A percentile compares a stretch with the other conserved stretches of the same genome.
Evolutionary conservation across 2,888 invertebrate species (phyloP).

Genomic region (Cheilosia pagana): DNA sequence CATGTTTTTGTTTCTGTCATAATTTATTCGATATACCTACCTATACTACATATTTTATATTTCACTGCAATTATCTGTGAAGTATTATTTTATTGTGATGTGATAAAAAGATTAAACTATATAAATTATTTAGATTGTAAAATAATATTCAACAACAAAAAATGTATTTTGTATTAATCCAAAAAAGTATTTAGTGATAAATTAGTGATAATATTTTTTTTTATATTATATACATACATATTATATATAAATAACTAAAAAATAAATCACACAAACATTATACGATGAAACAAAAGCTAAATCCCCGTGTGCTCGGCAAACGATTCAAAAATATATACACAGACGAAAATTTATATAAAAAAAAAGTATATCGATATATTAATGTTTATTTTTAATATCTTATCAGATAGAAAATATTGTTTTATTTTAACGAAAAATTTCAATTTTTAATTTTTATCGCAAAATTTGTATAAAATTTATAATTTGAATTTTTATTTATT

Average conservation of each 20-base stretch:
- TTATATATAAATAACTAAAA: background rate
- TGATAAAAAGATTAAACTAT: slow-evolving; percentile 52
- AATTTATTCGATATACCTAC: slow-evolving; percentile 24
- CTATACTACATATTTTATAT: slow-evolving; percentile 9
- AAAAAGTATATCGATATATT: slow-evolving; percentile 66
- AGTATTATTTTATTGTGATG: slow-evolving; percentile 57
- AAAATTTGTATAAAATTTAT: slow-evolving; percentile 52
- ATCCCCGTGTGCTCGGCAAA: slow-evolving; percentile 27
- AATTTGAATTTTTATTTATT: slow-evolving; percentile 47
- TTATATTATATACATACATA: slow-evolving; percentile 7
- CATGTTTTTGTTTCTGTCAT: slow-evolving; percentile 7
- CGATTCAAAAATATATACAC: slow-evolving; percentile 29
- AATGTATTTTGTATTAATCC: slow-evolving; percentile 57
- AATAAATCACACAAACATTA: slow-evolving; percentile 15
- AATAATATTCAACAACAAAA: slow-evolving; percentile 20
- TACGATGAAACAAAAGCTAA: slow-evolving; percentile 24
- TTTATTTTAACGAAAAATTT: slow-evolving; percentile 33
- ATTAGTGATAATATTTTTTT: slow-evolving; percentile 50
- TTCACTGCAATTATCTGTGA: slow-evolving; percentile 32
- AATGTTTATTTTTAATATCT: slow-evolving; percentile 51
- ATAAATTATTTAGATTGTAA: slow-evolving; percentile 41
- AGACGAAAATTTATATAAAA: slow-evolving; percentile 33
- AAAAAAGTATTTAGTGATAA: slow-evolving; percentile 56
- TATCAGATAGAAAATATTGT: slow-evolving; percentile 58
- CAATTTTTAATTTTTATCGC: slow-evolving; percentile 36